A percentile compares a stretch with the other conserved stretches of the same genome.
Conservation (phyloP, 2,797 vertebrate species). For the Smutsia gigantea region DNA sequence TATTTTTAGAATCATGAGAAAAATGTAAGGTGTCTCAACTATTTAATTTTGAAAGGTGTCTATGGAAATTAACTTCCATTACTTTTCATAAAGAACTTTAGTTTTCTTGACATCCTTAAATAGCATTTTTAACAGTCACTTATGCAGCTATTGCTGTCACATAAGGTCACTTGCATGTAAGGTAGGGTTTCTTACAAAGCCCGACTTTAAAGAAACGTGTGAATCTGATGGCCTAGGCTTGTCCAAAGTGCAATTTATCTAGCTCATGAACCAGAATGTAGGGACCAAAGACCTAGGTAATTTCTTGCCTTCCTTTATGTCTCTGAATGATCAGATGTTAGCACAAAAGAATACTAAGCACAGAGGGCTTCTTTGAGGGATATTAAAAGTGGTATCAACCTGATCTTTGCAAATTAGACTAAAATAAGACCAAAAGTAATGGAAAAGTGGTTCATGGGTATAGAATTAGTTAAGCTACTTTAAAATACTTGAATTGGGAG, state of each 20-base stretch:
- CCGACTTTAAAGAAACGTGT: constrained; percentile 29
- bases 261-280: neutral
- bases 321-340: neutral
- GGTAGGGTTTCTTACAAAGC: neutral
- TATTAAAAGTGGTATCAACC: neutral
- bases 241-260: neutral
- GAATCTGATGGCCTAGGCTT: neutral
- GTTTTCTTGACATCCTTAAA: constrained; percentile 52
- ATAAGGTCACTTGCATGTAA: neutral
- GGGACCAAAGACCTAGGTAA: neutral
- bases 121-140: constrained; percentile 24
- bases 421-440: neutral
- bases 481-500: neutral
- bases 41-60: constrained; percentile 84
- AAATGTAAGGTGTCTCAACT: constrained; percentile 83
- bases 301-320: neutral
- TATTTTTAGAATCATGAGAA: constrained; percentile 84
- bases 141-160: neutral
- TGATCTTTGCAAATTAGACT: constrained; percentile 26
- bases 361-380: neutral
- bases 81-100: constrained; percentile 73
- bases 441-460: neutral
- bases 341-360: neutral
- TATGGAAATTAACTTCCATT: constrained; percentile 78
- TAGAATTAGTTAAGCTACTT: neutral